Evolutionary conservation across 92 coral and sea anemone genomes (phyloP).

Genomic region (Plumapathes pennacea): DNA sequence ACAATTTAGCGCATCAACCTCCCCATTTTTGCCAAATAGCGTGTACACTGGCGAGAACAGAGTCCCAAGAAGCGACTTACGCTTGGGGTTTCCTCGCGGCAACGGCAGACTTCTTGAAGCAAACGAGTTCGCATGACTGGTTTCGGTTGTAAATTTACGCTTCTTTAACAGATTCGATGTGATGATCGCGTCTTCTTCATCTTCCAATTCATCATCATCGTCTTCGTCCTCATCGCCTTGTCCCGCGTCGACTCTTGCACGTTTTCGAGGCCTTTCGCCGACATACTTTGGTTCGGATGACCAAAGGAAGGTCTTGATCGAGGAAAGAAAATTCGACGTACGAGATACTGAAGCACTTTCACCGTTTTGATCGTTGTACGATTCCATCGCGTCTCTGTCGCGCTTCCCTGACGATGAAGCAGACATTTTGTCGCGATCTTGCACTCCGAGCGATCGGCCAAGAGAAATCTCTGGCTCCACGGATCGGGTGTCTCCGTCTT

Average conservation of each 20-base stretch:
- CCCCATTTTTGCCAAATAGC: slow-evolving; percentile 95
- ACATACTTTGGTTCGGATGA: slow-evolving; percentile 76
- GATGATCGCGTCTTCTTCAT: slow-evolving; percentile 89
- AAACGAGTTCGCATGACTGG: slow-evolving; percentile 45
- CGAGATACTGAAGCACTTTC: slow-evolving; percentile 53
- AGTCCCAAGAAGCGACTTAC: slow-evolving; percentile 93
- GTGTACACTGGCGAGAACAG: slow-evolving; percentile 97
- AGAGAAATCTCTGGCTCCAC: no score
- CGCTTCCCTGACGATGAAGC: no score
- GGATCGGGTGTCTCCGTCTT: no score
- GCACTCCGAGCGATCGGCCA: no score
- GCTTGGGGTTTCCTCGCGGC: slow-evolving; percentile 59
- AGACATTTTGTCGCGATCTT: no score
- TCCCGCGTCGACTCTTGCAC: slow-evolving; percentile 67
- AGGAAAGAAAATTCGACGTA: slow-evolving; percentile 81
- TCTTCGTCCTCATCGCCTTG: slow-evolving; percentile 67
- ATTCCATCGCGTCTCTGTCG: slow-evolving; percentile 56
- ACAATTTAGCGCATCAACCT: slow-evolving; percentile 62
- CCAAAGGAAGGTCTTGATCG: slow-evolving; percentile 98
- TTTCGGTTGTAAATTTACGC: slow-evolving; percentile 90
- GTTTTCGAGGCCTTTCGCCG: slow-evolving; percentile 62
- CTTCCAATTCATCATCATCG: slow-evolving; percentile 71
- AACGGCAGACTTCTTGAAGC: slow-evolving; percentile 21
- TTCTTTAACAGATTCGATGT: slow-evolving; percentile 88
- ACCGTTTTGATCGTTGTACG: slow-evolving; percentile 57